These are phyloP conservation scores for Dioctria linearis DNA, from an alignment of 2,888 invertebrate species.

Conservation along the genomic window DNA sequence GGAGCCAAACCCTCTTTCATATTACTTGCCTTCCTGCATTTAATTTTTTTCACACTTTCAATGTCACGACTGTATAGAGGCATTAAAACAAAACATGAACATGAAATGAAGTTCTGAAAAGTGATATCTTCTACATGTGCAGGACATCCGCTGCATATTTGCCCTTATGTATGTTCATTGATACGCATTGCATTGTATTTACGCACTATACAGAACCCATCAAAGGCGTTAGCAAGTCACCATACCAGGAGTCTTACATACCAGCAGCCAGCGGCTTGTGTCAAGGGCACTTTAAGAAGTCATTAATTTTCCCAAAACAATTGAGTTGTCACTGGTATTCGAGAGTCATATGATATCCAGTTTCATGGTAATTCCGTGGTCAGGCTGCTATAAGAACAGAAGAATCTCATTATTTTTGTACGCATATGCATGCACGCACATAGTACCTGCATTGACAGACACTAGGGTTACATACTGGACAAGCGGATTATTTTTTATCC, in stretches of 20 bases:
- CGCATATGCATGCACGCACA: constrained; percentile 12
- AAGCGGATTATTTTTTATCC: too few relatives aligned
- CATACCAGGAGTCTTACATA: background rate
- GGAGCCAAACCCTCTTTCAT: constrained; percentile 21
- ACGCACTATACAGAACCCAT: background rate
- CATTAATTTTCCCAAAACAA: constrained; percentile 46
- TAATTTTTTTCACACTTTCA: constrained; percentile 29
- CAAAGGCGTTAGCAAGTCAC: too few relatives aligned
- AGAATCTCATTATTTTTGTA: constrained; percentile 27
- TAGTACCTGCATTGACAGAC: too few relatives aligned
- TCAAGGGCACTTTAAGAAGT: constrained; percentile 24
- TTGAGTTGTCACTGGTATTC: constrained; percentile 42
- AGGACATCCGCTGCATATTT: constrained; percentile 45
- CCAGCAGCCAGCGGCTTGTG: constrained; percentile 23
- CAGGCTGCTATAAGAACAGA: background rate
- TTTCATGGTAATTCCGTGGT: background rate
- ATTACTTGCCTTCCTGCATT: constrained; percentile 9
- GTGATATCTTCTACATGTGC: constrained; percentile 48
- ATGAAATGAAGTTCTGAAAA: constrained; percentile 36
- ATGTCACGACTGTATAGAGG: constrained; percentile 6
- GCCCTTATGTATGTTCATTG: constrained; percentile 19
- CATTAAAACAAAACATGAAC: constrained; percentile 26
- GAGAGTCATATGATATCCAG: constrained; percentile 23
- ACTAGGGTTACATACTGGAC: too few relatives aligned
- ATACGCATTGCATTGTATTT: constrained; percentile 8